These are phyloP conservation scores for Colossoma macropomum DNA, from an alignment of 2,113 vertebrate species.

Conservation along the genomic window DNA sequence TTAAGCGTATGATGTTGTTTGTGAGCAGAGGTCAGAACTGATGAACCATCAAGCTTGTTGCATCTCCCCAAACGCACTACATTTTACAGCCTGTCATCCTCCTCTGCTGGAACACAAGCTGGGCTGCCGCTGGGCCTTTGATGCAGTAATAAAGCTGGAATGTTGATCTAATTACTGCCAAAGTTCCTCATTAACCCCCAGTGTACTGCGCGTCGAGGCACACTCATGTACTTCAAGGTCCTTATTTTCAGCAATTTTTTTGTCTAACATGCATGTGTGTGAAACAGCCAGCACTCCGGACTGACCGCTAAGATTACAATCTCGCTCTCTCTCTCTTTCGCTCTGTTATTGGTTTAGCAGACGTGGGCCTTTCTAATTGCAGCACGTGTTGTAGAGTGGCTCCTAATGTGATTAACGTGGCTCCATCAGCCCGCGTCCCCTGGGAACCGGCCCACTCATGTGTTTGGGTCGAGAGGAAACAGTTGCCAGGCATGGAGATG, in stretches of 20 bases:
- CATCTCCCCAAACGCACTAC: background rate
- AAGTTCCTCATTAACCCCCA: conserved; percentile 30
- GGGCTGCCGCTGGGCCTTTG: conserved; percentile 1
- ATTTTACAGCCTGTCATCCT: conserved; percentile 40
- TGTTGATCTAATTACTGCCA: conserved; percentile 49
- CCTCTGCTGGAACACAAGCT: conserved; percentile 38
- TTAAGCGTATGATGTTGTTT: too few relatives aligned
- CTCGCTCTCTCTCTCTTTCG: background rate
- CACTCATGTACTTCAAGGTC: background rate
- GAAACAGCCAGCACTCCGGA: background rate
- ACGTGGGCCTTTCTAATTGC: conserved; percentile 42
- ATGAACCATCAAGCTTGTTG: too few relatives aligned
- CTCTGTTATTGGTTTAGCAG: conserved; percentile 47
- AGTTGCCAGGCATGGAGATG: conserved; percentile 26
- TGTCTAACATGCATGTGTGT: background rate
- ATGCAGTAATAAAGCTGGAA: conserved; percentile 50
- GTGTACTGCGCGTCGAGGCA: background rate
- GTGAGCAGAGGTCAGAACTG: too few relatives aligned
- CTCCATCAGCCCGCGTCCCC: conserved; percentile 38
- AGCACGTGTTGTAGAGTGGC: conserved; percentile 39
- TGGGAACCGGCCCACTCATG: conserved; percentile 21
- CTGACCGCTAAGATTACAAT: conserved; percentile 22
- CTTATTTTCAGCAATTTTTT: background rate
- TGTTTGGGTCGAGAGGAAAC: conserved; percentile 48
- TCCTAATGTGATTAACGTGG: conserved; percentile 49